Conservation (phyloP, 2,888 invertebrate species). For the Pedicia rivosa region DNA sequence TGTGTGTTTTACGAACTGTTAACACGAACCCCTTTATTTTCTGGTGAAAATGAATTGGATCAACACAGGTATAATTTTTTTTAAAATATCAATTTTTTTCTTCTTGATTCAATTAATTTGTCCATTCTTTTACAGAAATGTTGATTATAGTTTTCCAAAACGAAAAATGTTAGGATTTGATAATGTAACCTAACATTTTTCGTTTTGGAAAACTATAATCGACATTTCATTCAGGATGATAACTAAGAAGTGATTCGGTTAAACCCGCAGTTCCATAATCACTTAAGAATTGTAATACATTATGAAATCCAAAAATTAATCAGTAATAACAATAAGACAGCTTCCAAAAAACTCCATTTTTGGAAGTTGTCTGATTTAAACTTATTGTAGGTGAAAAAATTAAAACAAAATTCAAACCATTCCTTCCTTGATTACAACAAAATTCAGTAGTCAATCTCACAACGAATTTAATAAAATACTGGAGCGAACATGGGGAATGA, state of each 20-base stretch:
- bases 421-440: too few relatives aligned
- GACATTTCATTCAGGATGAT: too few relatives aligned
- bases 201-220: too few relatives aligned
- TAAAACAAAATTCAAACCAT: too few relatives aligned
- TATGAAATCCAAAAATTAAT: slow-evolving; percentile 31
- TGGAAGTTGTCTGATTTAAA: too few relatives aligned
- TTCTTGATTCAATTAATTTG: slow-evolving; percentile 1
- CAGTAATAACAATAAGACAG: neutral
- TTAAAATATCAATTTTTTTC: neutral
- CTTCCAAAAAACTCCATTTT: too few relatives aligned
- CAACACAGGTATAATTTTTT: slow-evolving; percentile 34
- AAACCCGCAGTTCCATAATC: slow-evolving; percentile 37
- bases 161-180: slow-evolving; percentile 21
- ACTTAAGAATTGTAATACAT: slow-evolving; percentile 46
- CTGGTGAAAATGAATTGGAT: slow-evolving; percentile 53
- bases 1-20: slow-evolving; percentile 54
- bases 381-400: too few relatives aligned
- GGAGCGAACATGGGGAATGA: slow-evolving; percentile 10
- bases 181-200: slow-evolving; percentile 31
- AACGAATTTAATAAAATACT: too few relatives aligned
- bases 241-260: slow-evolving; percentile 34
- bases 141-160: slow-evolving; percentile 12
- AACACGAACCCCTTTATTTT: slow-evolving; percentile 49
- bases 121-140: too few relatives aligned
- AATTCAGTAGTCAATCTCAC: too few relatives aligned